Percentiles rank a stretch among this genome's conserved stretches.
phyloP scores from a whole-genome alignment of 2,888 invertebrate species.

The Agriotes lineatus region DNA sequence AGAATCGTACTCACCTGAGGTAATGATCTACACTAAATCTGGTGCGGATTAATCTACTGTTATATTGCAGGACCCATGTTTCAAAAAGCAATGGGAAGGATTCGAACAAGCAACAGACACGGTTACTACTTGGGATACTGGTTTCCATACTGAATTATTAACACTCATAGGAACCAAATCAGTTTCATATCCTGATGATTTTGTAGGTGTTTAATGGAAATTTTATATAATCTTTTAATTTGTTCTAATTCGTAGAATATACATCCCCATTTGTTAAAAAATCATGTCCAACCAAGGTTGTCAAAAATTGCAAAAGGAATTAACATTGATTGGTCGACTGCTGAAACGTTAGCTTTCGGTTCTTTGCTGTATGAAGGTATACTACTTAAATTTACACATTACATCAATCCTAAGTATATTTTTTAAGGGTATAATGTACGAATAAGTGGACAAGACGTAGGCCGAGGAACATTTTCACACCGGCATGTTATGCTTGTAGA shows the following conservation, averaged over 20 bases:
- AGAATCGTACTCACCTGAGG: constrained; percentile 75
- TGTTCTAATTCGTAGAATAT: constrained; percentile 73
- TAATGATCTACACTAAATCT: too few species aligned
- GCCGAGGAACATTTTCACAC: constrained; percentile 97
- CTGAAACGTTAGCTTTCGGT: constrained; percentile 94
- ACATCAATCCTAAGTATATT: not conserved
- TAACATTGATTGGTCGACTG: constrained; percentile 94
- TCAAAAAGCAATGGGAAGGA: constrained; percentile 83
- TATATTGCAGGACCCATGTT: constrained; percentile 71
- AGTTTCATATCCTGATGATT: constrained; percentile 78
- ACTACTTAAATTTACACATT: constrained; percentile 50
- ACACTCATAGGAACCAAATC: constrained; percentile 85
- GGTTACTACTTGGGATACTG: constrained; percentile 93
- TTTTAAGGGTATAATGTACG: constrained; percentile 86
- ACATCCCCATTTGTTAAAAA: constrained; percentile 89
- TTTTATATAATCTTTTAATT: too few species aligned
- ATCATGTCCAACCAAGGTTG: constrained; percentile 78
- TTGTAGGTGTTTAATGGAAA: constrained; percentile 75
- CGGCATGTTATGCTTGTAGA: constrained; percentile 96
- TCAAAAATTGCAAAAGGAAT: constrained; percentile 76
- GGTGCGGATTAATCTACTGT: not conserved
- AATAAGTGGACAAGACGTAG: constrained; percentile 96
- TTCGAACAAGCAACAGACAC: constrained; percentile 78
- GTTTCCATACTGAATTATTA: constrained; percentile 80
- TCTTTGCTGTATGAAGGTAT: constrained; percentile 80